Conservation (phyloP, 2,888 invertebrate genomes). For the Thereva nobilitata region DNA sequence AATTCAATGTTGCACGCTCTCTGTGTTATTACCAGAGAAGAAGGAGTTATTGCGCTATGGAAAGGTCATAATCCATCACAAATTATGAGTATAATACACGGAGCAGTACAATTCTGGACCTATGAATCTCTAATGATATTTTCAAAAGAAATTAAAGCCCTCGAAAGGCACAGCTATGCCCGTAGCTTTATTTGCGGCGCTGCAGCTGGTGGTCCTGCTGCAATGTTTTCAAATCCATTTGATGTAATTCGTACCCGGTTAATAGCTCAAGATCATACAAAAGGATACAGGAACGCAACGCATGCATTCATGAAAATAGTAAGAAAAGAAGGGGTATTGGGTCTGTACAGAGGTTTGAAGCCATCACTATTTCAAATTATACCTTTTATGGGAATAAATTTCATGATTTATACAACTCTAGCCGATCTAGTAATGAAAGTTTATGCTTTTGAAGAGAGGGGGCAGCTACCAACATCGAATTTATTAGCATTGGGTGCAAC, state of each 20-base stretch:
- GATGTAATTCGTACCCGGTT: constrained; percentile 1
- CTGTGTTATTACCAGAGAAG: not conserved
- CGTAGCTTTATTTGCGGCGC: constrained; percentile 5
- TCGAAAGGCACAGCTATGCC: not conserved
- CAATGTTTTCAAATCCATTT: not conserved
- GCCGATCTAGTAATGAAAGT: not conserved
- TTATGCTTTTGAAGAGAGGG: not conserved
- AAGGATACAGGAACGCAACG: not conserved
- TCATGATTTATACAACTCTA: constrained; percentile 5
- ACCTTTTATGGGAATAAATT: constrained; percentile 5
- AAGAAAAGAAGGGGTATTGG: not conserved
- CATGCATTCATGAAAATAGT: not conserved
- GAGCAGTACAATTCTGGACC: not conserved
- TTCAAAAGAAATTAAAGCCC: not conserved
- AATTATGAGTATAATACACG: not conserved
- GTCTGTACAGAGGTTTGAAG: not conserved
- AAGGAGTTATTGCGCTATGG: not conserved
- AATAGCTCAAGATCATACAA: not conserved
- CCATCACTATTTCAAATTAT: not conserved
- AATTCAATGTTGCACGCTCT: not conserved
- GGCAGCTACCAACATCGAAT: not conserved
- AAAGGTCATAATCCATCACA: not conserved
- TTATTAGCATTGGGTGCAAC: not conserved
- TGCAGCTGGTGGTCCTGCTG: not conserved
- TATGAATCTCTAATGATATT: not conserved